A percentile compares a stretch with the other conserved stretches of the same genome.
Evolutionary conservation across 2,113 vertebrate species (phyloP).

Genomic region (Platycercus adscitus): DNA sequence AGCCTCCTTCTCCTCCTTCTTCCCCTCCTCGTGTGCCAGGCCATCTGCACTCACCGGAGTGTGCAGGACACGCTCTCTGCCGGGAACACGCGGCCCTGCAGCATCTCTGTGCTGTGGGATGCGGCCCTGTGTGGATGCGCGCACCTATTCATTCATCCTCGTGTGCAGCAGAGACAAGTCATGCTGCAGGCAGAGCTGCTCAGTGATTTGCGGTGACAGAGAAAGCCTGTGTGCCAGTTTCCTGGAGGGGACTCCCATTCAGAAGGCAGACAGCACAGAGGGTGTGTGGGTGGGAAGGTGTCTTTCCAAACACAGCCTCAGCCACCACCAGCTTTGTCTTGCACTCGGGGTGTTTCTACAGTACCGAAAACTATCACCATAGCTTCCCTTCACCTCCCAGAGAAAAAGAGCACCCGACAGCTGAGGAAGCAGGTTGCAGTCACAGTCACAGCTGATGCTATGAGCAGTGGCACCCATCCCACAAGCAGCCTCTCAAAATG

Average conservation of each 20-base stretch:
- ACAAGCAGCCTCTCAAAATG: background rate
- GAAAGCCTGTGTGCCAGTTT: background rate
- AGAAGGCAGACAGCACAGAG: background rate
- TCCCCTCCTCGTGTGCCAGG: rapidly evolving
- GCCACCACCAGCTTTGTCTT: constrained; percentile 36
- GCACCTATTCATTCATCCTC: rapidly evolving
- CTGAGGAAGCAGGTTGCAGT: background rate
- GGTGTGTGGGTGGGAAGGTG: constrained; percentile 52
- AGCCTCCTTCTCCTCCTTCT: background rate
- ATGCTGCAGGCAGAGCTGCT: background rate
- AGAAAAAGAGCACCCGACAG: background rate
- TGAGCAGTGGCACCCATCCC: background rate
- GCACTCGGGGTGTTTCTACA: constrained; percentile 25
- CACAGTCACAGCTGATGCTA: background rate
- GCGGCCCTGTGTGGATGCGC: rapidly evolving
- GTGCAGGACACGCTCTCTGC: constrained; percentile 40
- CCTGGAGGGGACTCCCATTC: background rate
- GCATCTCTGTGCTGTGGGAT: background rate
- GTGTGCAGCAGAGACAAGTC: rapidly evolving
- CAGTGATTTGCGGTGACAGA: background rate
- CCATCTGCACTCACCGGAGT: background rate
- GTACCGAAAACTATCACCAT: background rate
- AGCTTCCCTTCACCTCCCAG: background rate
- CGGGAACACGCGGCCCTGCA: background rate
- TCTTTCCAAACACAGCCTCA: constrained; percentile 25